phyloP scores from a whole-genome alignment of 2,888 invertebrate species.

The Hoplodrina ambigua region DNA sequence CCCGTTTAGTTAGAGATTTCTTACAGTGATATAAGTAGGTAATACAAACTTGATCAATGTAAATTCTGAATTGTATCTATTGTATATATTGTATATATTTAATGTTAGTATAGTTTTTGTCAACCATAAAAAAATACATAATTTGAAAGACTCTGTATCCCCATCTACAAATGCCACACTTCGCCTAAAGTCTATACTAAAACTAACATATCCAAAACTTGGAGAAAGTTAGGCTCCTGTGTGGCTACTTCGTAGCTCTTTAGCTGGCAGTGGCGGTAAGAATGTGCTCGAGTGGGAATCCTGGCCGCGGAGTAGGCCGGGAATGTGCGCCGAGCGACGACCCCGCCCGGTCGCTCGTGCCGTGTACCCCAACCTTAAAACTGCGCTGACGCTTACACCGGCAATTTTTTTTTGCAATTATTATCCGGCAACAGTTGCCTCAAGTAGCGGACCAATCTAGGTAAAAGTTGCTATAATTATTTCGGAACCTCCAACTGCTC shows the following conservation, averaged over 20 bases:
- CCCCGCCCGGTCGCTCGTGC: slow-evolving; percentile 74
- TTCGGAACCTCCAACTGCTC: neutral
- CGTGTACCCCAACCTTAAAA: slow-evolving; percentile 59
- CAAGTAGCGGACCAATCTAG: neutral
- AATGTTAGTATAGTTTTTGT: no score
- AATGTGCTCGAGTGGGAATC: slow-evolving; percentile 84
- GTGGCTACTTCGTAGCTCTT: slow-evolving; percentile 66
- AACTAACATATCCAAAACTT: slow-evolving; percentile 45
- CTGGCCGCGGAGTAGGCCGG: slow-evolving; percentile 73
- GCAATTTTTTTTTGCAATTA: slow-evolving; percentile 29
- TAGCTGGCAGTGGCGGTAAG: slow-evolving; percentile 73
- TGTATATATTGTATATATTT: no score
- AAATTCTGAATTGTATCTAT: no score
- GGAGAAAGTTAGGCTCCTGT: slow-evolving; percentile 17
- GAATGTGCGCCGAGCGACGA: slow-evolving; percentile 79
- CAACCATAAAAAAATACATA: neutral
- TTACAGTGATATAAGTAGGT: neutral
- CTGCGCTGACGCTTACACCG: slow-evolving; percentile 10
- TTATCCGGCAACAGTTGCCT: neutral
- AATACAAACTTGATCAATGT: no score
- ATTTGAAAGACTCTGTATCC: neutral
- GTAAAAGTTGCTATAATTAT: neutral
- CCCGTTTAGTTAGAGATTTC: neutral
- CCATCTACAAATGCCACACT: neutral
- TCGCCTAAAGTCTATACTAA: neutral